Evolutionary conservation across 2,797 vertebrate species (phyloP).

Genomic region (Yasuhikotakia modesta): DNA sequence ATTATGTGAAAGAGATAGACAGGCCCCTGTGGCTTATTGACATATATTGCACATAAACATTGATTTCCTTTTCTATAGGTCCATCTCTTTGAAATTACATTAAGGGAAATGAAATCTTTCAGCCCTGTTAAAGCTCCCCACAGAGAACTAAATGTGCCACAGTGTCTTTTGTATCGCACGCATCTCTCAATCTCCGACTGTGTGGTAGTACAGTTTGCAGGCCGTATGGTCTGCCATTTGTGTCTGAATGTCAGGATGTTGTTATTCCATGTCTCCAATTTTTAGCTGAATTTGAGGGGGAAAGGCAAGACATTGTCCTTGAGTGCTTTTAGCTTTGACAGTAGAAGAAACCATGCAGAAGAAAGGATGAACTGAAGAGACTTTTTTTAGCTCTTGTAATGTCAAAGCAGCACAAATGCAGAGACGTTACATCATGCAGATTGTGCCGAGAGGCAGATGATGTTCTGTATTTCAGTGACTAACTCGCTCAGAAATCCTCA

Average conservation of each 20-base stretch:
- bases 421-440: constrained; percentile 18
- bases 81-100: not conserved
- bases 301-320: not conserved
- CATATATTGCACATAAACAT: not conserved
- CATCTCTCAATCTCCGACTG: not conserved
- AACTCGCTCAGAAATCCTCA: constrained; percentile 13
- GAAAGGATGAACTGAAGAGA: constrained; percentile 22
- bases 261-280: constrained; percentile 10
- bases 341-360: not conserved
- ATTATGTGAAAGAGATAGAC: too few relatives aligned
- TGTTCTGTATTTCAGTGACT: constrained; percentile 1
- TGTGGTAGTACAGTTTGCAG: constrained; percentile 4
- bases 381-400: not conserved
- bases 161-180: not conserved
- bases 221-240: constrained; percentile 1
- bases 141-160: not conserved
- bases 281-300: constrained; percentile 21
- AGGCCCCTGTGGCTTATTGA: too few relatives aligned
- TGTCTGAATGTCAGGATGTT: constrained; percentile 16
- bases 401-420: not conserved
- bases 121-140: not conserved
- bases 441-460: constrained; percentile 2
- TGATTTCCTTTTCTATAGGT: not conserved
- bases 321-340: constrained; percentile 3
- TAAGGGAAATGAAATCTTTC: not conserved